These are phyloP conservation scores for Tinea trinotella DNA, from an alignment of 2,888 invertebrate species.

Conservation along the genomic window DNA sequence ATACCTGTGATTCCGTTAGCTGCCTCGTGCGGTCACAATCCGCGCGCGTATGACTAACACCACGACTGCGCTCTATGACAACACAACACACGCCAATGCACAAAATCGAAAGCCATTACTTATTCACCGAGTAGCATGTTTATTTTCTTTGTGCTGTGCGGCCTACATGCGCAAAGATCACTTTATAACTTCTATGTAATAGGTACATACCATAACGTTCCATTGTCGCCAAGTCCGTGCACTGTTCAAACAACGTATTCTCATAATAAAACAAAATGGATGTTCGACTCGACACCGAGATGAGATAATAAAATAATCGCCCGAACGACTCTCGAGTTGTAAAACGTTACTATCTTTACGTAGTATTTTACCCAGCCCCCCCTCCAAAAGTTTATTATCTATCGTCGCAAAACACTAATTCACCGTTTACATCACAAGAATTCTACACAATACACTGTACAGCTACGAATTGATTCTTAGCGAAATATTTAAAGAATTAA, in stretches of 20 bases:
- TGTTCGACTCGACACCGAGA: constrained; percentile 58
- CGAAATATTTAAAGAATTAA: constrained; percentile 50
- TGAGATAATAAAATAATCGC: constrained; percentile 61
- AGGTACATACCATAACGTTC: constrained; percentile 62
- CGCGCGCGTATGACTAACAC: constrained; percentile 27
- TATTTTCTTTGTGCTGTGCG: constrained; percentile 50
- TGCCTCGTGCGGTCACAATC: constrained; percentile 16
- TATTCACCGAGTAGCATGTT: constrained; percentile 58
- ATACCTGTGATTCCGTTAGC: constrained; percentile 22
- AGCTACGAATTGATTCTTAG: constrained; percentile 37
- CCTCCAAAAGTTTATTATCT: constrained; percentile 60
- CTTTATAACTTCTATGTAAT: constrained; percentile 30
- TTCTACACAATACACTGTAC: constrained; percentile 35
- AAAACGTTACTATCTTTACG: constrained; percentile 70
- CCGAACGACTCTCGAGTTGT: constrained; percentile 54
- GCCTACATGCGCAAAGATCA: constrained; percentile 60
- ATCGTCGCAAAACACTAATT: constrained; percentile 50
- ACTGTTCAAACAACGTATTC: constrained; percentile 63
- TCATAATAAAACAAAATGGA: constrained; percentile 72
- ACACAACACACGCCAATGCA: constrained; percentile 42
- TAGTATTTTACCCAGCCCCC: constrained; percentile 72
- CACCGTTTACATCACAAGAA: constrained; percentile 48
- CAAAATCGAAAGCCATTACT: constrained; percentile 62
- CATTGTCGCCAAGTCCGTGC: constrained; percentile 51
- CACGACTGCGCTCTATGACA: constrained; percentile 40